Evolutionary conservation across 2,797 vertebrate genomes (phyloP), one percentile per base, ranked within the genome.

Genomic region (Cynodonichthys magdalenae): DNA sequence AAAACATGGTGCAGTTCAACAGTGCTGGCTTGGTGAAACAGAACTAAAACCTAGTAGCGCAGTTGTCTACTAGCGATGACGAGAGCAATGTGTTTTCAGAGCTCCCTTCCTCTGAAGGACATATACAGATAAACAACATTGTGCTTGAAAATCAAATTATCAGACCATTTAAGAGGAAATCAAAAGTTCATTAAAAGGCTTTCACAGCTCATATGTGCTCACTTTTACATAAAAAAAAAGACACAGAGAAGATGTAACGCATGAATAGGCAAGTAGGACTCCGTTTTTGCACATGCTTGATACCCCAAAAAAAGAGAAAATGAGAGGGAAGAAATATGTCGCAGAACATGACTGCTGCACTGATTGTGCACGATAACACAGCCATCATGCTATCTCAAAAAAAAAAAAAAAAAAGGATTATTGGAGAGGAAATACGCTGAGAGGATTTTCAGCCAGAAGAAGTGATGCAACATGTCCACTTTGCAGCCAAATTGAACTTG

Each of bases 381-480:
- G 58, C 45, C 56, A 57, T 75, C 71, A 31, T 42, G 48, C 63
- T 62, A 71, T 86, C 71, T 82, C 20, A 56, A 49, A 47, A 39
- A 48, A 34, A 36, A 18, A 59, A 41, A 36, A 46, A 57, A 51
- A 55, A 53, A 75, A 57, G 69, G 61, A 77, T 76, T 77, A 74
- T 76, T 77, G 59, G 55, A 70, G 63, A 56, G 42, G 76, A 84
- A 82, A 74, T 86, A 87, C 79, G 74, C 63, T 42, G 71, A 80
- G 70, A 72, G 66, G 69, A 49, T 78, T 84, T 81, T 63, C 54
- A 79, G 80, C 78, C 83, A 74, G 75, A 44, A 69, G 71, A 82
- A 81, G 71, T 81, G 83, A 86, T 76, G 82, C 82, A 87, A 83
- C 74, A 73, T 84, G 82, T 79, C 77, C 81, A 86, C 71, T 77